Conservation (phyloP, 2,888 invertebrate species). For the Gari tellinella region DNA sequence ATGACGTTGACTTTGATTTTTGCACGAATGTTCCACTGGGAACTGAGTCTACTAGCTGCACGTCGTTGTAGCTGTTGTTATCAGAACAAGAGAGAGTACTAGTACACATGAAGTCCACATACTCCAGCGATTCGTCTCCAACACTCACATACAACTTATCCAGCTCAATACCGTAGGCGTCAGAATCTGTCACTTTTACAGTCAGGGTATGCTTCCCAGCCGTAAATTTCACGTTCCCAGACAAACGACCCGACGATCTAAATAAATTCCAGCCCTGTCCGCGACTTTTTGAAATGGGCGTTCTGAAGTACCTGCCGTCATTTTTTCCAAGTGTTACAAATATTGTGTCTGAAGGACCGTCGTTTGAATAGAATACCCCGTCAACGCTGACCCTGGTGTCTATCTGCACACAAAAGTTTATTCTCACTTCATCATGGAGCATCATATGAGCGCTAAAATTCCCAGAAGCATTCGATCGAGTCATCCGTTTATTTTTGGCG, state of each 20-base stretch:
- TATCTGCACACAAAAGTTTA: slow-evolving; percentile 50
- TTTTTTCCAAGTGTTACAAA: slow-evolving; percentile 23
- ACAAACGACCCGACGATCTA: slow-evolving; percentile 34
- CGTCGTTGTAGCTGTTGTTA: slow-evolving; percentile 44
- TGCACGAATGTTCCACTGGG: slow-evolving; percentile 59
- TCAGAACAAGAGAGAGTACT: slow-evolving; percentile 56
- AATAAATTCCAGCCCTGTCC: slow-evolving; percentile 62
- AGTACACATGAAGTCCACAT: slow-evolving; percentile 49
- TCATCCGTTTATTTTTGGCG: slow-evolving; percentile 31
- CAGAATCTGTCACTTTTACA: slow-evolving; percentile 34
- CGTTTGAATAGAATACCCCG: slow-evolving; percentile 48
- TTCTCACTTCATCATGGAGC: slow-evolving; percentile 25
- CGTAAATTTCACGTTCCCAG: slow-evolving; percentile 11
- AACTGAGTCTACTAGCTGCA: slow-evolving; percentile 30
- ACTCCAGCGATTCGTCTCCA: slow-evolving; percentile 35
- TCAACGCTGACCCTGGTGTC: slow-evolving; percentile 22
- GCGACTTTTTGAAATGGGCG: slow-evolving; percentile 8
- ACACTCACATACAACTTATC: slow-evolving; percentile 51
- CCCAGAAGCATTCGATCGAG: slow-evolving; percentile 49
- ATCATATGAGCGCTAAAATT: slow-evolving; percentile 44
- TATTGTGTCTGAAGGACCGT: slow-evolving; percentile 43
- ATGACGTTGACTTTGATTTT: slow-evolving; percentile 51
- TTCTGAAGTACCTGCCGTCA: slow-evolving; percentile 27
- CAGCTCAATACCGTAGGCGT: slow-evolving; percentile 60
- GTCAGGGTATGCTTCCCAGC: slow-evolving; percentile 53